Evolutionary conservation across 2,113 vertebrate genomes (phyloP).

Genomic region (Semnornis frantzii): DNA sequence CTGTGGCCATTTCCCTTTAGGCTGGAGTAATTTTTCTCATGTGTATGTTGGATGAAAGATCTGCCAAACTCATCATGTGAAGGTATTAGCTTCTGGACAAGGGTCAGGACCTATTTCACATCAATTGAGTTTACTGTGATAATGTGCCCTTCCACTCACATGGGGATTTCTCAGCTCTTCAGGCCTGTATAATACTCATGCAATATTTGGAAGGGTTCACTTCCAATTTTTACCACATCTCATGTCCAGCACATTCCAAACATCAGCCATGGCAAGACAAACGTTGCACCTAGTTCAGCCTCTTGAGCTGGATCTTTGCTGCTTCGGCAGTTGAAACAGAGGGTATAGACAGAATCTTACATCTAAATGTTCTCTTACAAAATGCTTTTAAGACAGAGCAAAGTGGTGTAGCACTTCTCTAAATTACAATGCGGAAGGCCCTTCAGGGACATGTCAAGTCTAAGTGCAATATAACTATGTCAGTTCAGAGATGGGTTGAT

Average conservation of each 20-base stretch:
- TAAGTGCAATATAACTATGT: background rate
- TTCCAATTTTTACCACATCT: background rate
- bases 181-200: accelerated
- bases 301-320: background rate
- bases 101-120: background rate
- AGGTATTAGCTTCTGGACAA: background rate
- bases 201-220: background rate
- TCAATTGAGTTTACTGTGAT: background rate
- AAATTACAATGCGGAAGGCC: background rate
- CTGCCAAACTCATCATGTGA: background rate
- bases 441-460: background rate
- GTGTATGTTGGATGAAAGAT: accelerated
- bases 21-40: background rate
- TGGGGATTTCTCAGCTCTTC: background rate
- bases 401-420: background rate
- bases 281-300: background rate
- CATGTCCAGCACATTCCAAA: background rate
- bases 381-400: background rate
- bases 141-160: background rate
- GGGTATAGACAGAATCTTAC: background rate
- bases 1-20: background rate
- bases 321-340: background rate
- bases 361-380: background rate
- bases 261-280: accelerated
- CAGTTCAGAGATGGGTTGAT: background rate